phyloP scores from a whole-genome alignment of 2,888 invertebrate species.

The Agrochola litura region DNA sequence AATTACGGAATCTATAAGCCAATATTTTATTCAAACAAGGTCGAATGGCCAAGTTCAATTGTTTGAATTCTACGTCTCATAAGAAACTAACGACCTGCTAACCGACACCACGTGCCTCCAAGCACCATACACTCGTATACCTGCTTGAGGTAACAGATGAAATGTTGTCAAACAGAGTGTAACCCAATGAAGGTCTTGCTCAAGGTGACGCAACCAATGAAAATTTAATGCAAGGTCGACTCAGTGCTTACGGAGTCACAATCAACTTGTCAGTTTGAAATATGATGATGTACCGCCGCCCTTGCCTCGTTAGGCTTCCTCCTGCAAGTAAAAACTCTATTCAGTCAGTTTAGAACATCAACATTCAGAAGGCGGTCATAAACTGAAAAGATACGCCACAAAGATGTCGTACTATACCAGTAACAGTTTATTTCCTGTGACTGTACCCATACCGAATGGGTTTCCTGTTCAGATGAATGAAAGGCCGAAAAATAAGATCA shows the following conservation, averaged over 20 bases:
- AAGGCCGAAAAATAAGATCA: slow-evolving; percentile 78
- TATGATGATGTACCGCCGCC: slow-evolving; percentile 74
- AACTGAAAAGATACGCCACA: slow-evolving; percentile 34
- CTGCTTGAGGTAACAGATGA: slow-evolving; percentile 47
- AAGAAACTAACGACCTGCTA: slow-evolving; percentile 23
- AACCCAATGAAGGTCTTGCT: slow-evolving; percentile 69
- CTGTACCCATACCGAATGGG: slow-evolving; percentile 80
- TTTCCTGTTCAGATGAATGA: slow-evolving; percentile 76
- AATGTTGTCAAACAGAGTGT: slow-evolving; percentile 42
- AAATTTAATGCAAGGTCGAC: slow-evolving; percentile 82
- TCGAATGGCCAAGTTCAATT: slow-evolving; percentile 30
- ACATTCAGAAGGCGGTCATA: slow-evolving; percentile 58
- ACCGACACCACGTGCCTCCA: background rate
- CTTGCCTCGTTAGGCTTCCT: slow-evolving; percentile 72
- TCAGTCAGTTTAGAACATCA: slow-evolving; percentile 68
- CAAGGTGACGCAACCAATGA: slow-evolving; percentile 83
- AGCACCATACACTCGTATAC: slow-evolving; percentile 7
- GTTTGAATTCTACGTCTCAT: slow-evolving; percentile 30
- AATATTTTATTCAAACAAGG: slow-evolving; percentile 11
- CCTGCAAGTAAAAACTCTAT: slow-evolving; percentile 61
- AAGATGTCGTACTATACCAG: slow-evolving; percentile 81
- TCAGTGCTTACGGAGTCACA: slow-evolving; percentile 77
- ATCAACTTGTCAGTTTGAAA: slow-evolving; percentile 87
- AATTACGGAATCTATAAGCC: slow-evolving; percentile 8
- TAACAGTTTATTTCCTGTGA: slow-evolving; percentile 76